Evolutionary conservation across 2,113 vertebrate species (phyloP), one percentile per base, ranked within the genome.

Genomic region (Lophotis ruficrista): DNA sequence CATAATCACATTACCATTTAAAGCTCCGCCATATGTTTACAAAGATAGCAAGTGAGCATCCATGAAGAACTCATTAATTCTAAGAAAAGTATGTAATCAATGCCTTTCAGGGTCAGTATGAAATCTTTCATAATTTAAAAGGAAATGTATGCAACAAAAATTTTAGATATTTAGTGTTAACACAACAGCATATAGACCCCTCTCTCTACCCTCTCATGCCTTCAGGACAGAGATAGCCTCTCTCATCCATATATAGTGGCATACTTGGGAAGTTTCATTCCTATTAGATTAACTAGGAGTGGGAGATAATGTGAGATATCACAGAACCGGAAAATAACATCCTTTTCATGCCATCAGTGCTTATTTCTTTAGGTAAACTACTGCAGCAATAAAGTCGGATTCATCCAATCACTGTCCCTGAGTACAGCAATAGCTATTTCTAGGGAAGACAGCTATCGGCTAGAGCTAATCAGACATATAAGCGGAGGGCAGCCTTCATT

Each of bases 241-340:
- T 87, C 79, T 94, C 83, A 83, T 35, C 92, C 94, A 94, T 94
- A 97, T 95, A 96, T 84, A 97, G 96, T 35, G 88, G 41, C 83
- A 92, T 87, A 83, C 79, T 95, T 82, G 41, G 62, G 79, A 96
- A 94, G 85, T 87, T 96, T 85, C 95, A 92, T 94, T 96, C 93
- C 95, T 89, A 51, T n/a, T 21, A 87, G 93, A 96, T 94, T 94
- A 95, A 66, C 60, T 33, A 78, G 60, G 48, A 95, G 83, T 56
- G 58, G 54, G 64, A 96, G 93, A 94, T 93, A 95, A 94, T 16
- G 31, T 73, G 92, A 96, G 90, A 68, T 95, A 96, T 23, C 87
- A 83, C 93, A 93, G 78, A 90, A 86, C 35, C 43, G 9, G 80
- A 96, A 96, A 95, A 90, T 58, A 93, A 84, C 53, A 73, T 78